Percentiles rank a stretch among this genome's conserved stretches.
These are phyloP conservation scores for Drosophila mayri DNA, from an alignment of 1,140 invertebrate genomes.

Conservation along the genomic window DNA sequence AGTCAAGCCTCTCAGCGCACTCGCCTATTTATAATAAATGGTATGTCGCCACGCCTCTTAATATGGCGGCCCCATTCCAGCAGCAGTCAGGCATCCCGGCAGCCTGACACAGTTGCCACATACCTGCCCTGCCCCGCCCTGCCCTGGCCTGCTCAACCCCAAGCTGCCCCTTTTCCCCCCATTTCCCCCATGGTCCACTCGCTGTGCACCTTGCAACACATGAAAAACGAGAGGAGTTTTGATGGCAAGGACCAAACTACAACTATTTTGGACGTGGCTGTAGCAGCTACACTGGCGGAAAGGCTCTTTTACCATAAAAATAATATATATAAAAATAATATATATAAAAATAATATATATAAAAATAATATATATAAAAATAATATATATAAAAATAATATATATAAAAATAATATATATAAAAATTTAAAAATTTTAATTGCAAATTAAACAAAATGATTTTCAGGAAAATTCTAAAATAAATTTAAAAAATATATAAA, in stretches of 20 bases:
- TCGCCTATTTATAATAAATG: constrained; percentile 61
- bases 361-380: too few species aligned
- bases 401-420: not conserved
- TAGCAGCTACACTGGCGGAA: constrained; percentile 13
- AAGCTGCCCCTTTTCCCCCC: not conserved
- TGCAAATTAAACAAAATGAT: not conserved
- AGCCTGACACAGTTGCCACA: constrained; percentile 49
- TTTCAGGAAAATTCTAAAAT: not conserved
- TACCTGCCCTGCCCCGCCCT: constrained; percentile 2
- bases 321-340: not conserved
- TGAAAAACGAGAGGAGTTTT: constrained; percentile 43
- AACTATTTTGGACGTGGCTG: constrained; percentile 52
- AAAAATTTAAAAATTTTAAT: not conserved
- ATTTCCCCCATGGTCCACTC: constrained; percentile 1
- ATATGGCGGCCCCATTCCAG: constrained; percentile 12
- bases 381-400: too few species aligned
- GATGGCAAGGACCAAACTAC: constrained; percentile 31
- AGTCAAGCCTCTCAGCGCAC: constrained; percentile 40
- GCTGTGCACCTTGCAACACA: constrained; percentile 43
- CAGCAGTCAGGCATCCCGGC: not conserved
- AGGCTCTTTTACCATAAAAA: not conserved
- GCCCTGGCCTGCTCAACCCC: not conserved
- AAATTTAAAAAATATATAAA: not conserved
- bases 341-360: too few species aligned
- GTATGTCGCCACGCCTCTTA: constrained; percentile 42